These are phyloP conservation scores for Drosophila subpulchrella DNA, from an alignment of 1,140 invertebrate genomes.

Conservation along the genomic window DNA sequence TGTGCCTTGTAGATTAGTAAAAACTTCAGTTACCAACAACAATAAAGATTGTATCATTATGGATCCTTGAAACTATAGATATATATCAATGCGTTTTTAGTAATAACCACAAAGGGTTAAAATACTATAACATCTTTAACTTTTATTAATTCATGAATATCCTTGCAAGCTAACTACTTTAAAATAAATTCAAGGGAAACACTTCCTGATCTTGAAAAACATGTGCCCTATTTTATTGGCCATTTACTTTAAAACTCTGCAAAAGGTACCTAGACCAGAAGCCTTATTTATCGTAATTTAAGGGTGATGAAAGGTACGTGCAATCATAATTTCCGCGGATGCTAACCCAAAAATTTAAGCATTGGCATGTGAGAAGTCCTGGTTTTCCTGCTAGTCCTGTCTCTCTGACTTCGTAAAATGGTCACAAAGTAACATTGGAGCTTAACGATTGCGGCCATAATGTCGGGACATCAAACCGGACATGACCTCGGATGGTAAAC, in stretches of 20 bases:
- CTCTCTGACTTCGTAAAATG: conserved; percentile 20
- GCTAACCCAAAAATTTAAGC: not conserved
- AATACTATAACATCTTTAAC: no score
- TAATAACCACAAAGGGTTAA: no score
- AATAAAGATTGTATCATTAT: no score
- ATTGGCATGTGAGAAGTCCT: not conserved
- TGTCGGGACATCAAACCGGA: conserved; percentile 16
- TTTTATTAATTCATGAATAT: no score
- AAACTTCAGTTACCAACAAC: no score
- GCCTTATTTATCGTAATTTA: not conserved
- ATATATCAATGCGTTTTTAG: no score
- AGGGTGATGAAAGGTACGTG: not conserved
- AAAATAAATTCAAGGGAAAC: no score
- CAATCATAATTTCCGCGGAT: conserved; percentile 5
- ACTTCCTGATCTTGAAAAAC: no score
- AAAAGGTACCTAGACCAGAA: no score
- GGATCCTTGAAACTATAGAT: no score
- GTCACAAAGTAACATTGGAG: conserved; percentile 42
- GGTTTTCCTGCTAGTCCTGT: not conserved
- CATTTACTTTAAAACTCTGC: not conserved
- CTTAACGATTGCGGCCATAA: conserved; percentile 43
- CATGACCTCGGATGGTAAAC: not conserved
- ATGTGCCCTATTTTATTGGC: not conserved
- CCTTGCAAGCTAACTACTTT: no score
- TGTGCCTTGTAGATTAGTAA: no score